Conservation (phyloP, 2,888 invertebrate species). For the Xestobium rufovillosum region DNA sequence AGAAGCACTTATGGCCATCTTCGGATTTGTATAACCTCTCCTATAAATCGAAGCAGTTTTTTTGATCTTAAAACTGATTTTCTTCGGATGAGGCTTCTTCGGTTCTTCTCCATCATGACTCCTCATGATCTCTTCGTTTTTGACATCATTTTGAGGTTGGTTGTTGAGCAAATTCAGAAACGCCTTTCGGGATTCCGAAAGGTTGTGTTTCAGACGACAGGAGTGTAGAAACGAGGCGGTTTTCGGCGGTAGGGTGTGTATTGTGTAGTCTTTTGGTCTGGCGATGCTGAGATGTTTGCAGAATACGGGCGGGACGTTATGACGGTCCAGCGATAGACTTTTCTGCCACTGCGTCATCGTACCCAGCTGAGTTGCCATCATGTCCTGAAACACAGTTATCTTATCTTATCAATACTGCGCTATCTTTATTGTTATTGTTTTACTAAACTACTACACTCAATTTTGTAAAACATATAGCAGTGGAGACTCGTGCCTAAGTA, state of each 20-base stretch:
- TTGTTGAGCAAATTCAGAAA: slow-evolving; percentile 28
- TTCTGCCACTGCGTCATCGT: neutral
- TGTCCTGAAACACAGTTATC: neutral
- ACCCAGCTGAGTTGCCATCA: neutral
- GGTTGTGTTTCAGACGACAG: slow-evolving; percentile 22
- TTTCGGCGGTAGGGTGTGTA: neutral
- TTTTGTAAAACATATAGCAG: too few species aligned
- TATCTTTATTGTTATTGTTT: neutral
- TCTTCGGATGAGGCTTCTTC: slow-evolving; percentile 43
- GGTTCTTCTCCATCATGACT: slow-evolving; percentile 18
- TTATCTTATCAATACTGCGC: neutral
- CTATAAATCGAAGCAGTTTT: slow-evolving; percentile 44
- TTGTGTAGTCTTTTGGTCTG: neutral
- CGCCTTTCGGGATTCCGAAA: slow-evolving; percentile 31
- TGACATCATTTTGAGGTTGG: slow-evolving; percentile 18
- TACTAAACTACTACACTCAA: too few species aligned
- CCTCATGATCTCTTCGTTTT: slow-evolving; percentile 22
- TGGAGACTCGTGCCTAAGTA: too few species aligned
- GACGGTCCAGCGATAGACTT: neutral
- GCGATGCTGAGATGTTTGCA: too few species aligned
- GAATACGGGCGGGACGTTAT: too few species aligned
- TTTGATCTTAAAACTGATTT: slow-evolving; percentile 57
- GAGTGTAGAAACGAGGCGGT: slow-evolving; percentile 19
- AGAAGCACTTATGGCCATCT: slow-evolving; percentile 47
- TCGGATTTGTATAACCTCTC: slow-evolving; percentile 43